These are phyloP conservation scores for Chironomus striatipennis DNA, from an alignment of 1,140 invertebrate species.

Conservation along the genomic window DNA sequence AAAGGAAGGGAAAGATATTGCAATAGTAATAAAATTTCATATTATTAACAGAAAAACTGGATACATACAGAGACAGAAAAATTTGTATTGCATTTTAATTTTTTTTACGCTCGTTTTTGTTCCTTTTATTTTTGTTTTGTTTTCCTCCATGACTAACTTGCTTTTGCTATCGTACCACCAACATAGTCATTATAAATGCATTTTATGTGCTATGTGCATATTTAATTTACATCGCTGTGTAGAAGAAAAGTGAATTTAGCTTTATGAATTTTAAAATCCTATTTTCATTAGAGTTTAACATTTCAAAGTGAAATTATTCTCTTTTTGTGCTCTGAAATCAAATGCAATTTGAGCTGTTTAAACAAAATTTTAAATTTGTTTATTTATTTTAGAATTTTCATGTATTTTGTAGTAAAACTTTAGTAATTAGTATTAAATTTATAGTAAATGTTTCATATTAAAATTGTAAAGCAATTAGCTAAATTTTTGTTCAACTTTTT, in stretches of 20 bases:
- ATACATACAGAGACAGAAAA: not conserved
- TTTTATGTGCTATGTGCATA: not conserved
- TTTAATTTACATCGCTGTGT: not conserved
- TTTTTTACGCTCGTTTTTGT: not conserved
- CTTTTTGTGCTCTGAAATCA: no score
- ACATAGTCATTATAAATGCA: slow-evolving; percentile 13
- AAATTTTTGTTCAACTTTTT: no score
- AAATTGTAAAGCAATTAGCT: no score
- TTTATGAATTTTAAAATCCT: no score
- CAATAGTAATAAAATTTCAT: slow-evolving; percentile 4
- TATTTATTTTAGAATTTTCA: not conserved
- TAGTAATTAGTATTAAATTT: no score
- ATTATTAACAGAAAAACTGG: slow-evolving; percentile 2
- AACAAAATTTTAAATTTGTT: not conserved
- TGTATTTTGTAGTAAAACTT: no score
- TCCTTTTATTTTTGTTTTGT: not conserved
- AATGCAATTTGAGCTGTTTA: no score
- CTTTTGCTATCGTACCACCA: not conserved
- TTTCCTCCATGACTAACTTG: not conserved
- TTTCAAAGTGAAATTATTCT: no score
- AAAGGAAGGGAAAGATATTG: not conserved
- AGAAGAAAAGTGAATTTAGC: no score
- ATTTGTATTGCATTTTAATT: not conserved
- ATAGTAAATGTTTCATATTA: no score
- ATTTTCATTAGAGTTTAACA: no score